Evolutionary conservation across 2,888 invertebrate genomes (phyloP), one percentile per base, ranked within the genome.

Genomic region (Nesidiocoris tenuis): DNA sequence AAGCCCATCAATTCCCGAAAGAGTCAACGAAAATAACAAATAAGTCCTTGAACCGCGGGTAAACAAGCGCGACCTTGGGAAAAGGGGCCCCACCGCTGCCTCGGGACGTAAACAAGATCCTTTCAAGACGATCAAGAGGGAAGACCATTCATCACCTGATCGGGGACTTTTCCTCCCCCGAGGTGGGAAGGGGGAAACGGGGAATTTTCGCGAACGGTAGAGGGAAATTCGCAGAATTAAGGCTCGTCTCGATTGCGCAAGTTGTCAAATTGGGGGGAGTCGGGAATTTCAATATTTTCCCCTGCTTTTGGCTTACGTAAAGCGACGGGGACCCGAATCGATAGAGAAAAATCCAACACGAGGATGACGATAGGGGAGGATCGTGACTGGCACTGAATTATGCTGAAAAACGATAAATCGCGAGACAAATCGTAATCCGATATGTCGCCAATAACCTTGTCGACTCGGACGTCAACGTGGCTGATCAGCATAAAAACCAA

Each of bases 61-160:
- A 79, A 79, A 79, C 79, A 79, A 77, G 78, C 76, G 77, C 76
- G 79, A 79, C 79, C 79, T 79, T 79, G 79, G 76, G 68, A 74
- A n/a, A 25, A 17, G 67, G 56, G 56, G 67, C 65, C 65, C 74
- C 74, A 74, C 54, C 24, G 67, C 64, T 57, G 23, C 70, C 22
- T 70, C n/a, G 70, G 17, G 22, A 59, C 39, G 59, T 72, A 61
- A 72, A 72, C 72, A 61, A 59, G 57, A 61, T 67, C 67, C 63
- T 24, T 23, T 39, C 65, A 63, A 64, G 65, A 39, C 24, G n/a
- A n/a, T 39, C 65, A 2, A 65, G 3, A 65, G 17, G 64, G 17
- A 7, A 65, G n/a, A 1, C 65, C 9, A 16, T 19, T 65, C 65
- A 39, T 65, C 25, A 18, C 24, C 18, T 39, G 39, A 39, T 39